Percentiles rank a stretch among this genome's conserved stretches.
Evolutionary conservation across 2,113 vertebrate genomes (phyloP).

Genomic region (Campylomormyrus numenius): DNA sequence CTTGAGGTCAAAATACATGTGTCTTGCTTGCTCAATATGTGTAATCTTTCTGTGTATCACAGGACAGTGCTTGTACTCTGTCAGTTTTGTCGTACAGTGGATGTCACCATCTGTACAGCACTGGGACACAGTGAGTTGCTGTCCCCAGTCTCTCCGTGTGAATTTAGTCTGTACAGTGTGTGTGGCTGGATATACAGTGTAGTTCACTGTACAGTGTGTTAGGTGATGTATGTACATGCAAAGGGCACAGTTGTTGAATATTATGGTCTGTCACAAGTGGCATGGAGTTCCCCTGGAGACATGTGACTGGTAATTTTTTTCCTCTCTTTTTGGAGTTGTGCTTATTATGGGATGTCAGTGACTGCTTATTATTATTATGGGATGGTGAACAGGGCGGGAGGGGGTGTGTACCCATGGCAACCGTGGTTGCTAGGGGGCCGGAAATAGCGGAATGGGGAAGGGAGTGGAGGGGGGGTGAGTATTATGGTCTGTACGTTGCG

Average conservation of each 20-base stretch:
- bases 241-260: slow-evolving; percentile 55
- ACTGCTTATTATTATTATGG: slow-evolving; percentile 63
- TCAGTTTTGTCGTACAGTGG: neutral
- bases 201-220: slow-evolving; percentile 38
- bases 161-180: neutral
- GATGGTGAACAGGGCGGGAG: slow-evolving; percentile 50
- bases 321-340: slow-evolving; percentile 67
- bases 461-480: slow-evolving; percentile 60
- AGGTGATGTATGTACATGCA: slow-evolving; percentile 38
- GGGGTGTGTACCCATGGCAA: slow-evolving; percentile 62
- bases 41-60: neutral
- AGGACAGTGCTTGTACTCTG: neutral
- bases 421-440: slow-evolving; percentile 66
- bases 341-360: slow-evolving; percentile 69
- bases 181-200: neutral
- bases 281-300: slow-evolving; percentile 57
- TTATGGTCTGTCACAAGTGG: slow-evolving; percentile 65
- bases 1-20: slow-evolving; percentile 13
- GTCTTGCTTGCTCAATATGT: neutral
- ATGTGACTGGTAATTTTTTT: slow-evolving; percentile 52
- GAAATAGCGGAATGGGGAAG: slow-evolving; percentile 60
- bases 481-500: slow-evolving; percentile 77
- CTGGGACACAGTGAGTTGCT: neutral
- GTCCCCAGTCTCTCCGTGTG: neutral
- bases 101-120: neutral